phyloP scores from a whole-genome alignment of 1,140 invertebrate genomes.

The Aphidius gifuensis region DNA sequence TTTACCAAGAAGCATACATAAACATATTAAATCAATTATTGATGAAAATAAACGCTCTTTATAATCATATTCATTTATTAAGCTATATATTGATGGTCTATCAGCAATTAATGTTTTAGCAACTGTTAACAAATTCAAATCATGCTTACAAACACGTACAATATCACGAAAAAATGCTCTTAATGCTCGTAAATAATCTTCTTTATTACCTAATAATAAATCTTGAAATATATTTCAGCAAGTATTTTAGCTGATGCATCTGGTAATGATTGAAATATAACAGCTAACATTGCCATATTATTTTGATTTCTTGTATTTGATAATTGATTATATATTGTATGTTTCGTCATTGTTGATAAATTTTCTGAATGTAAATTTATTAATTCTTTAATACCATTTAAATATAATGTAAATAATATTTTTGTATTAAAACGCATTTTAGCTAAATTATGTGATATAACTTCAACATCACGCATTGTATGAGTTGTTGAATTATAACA shows the following conservation, averaged over 20 bases:
- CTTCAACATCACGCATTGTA: conserved; percentile 81
- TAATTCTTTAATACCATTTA: conserved; percentile 75
- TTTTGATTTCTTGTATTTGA: conserved; percentile 89
- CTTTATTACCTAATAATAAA: conserved; percentile 73
- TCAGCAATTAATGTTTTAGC: conserved; percentile 69
- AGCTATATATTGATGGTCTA: conserved; percentile 56
- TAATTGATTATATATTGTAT: conserved; percentile 93
- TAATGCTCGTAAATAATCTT: conserved; percentile 85
- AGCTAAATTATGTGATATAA: conserved; percentile 82
- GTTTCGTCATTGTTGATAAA: conserved; percentile 80
- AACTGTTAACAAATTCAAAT: conserved; percentile 72
- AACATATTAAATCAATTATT: conserved; percentile 79
- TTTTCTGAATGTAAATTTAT: conserved; percentile 71
- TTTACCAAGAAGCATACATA: conserved; percentile 80
- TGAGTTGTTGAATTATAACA: conserved; percentile 84
- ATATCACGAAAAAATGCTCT: conserved; percentile 83
- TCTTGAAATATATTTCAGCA: conserved; percentile 83
- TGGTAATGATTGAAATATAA: conserved; percentile 80
- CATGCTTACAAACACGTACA: conserved; percentile 75
- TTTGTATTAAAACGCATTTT: conserved; percentile 93
- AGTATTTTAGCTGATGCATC: conserved; percentile 73
- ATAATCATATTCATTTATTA: conserved; percentile 63
- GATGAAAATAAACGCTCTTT: conserved; percentile 81
- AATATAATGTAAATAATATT: conserved; percentile 83
- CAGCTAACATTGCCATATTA: conserved; percentile 84